Evolutionary conservation across 2,797 vertebrate genomes (phyloP).

Genomic region (Gambelia wislizenii): DNA sequence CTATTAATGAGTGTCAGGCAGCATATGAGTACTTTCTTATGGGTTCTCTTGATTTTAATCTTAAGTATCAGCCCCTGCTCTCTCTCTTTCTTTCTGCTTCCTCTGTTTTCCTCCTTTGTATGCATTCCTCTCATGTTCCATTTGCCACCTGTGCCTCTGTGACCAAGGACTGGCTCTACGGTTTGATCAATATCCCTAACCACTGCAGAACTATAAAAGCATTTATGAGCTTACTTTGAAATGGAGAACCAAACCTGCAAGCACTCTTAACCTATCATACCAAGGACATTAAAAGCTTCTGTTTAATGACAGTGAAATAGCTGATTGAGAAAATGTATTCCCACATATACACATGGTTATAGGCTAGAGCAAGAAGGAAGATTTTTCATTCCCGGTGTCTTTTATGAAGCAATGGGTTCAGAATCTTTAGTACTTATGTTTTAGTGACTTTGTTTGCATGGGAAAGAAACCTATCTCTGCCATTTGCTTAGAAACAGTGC

Average conservation of each 20-base stretch:
- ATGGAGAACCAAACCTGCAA: slow-evolving; percentile 9
- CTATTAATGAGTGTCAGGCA: slow-evolving; percentile 51
- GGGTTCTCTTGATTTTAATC: slow-evolving; percentile 29
- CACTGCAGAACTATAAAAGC: slow-evolving; percentile 27
- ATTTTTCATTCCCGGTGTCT: neutral
- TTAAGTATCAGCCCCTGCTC: slow-evolving; percentile 20
- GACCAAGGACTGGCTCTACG: slow-evolving; percentile 30
- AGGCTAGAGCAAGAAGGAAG: neutral
- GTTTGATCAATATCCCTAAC: slow-evolving; percentile 48
- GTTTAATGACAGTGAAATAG: slow-evolving; percentile 26
- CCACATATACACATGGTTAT: neutral
- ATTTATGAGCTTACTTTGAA: slow-evolving; percentile 35
- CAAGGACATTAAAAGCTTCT: slow-evolving; percentile 42
- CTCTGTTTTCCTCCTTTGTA: slow-evolving; percentile 39
- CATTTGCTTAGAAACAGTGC: neutral
- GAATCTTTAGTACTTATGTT: neutral
- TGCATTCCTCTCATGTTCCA: slow-evolving; percentile 33
- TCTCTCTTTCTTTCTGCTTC: slow-evolving; percentile 37
- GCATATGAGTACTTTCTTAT: slow-evolving; percentile 36
- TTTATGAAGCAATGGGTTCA: neutral
- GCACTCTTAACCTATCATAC: slow-evolving; percentile 32
- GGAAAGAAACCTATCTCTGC: neutral
- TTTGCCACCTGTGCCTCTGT: slow-evolving; percentile 32
- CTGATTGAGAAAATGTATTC: slow-evolving; percentile 31
- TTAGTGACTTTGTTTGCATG: neutral